Evolutionary conservation across 2,888 invertebrate genomes (phyloP), one percentile per base, ranked within the genome.

Genomic region (Melanchra persicariae): DNA sequence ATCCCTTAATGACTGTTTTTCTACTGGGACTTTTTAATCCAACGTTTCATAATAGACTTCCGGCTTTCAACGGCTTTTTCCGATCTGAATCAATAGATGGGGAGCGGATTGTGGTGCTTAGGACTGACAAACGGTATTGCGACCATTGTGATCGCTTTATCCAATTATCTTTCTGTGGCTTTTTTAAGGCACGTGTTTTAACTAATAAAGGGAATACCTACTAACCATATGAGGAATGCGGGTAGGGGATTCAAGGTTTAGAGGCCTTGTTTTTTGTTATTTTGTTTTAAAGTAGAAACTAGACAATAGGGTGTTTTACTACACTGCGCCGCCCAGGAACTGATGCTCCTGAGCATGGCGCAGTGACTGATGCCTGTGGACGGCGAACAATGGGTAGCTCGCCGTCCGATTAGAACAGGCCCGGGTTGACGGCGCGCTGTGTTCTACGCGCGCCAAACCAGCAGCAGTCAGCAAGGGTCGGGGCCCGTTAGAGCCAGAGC

Each of bases 131-230:
- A 72, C 40, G 60, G 22, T 58, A 66, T 65, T 34, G 30, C 55
- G 17, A 26, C 49, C 9, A 49, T 78, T 79, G 61, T 73, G 43
- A 62, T 54, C 24, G 30, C n/a, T 66, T 79, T 3, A 77, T 79
- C 74, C 66, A 59, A 79, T 66, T 51, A 66, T 45, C 58, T 66
- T 54, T 65, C 22, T 43, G 24, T 26, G n/a, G 15, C n/a, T 49
- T 52, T 60, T 54, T 55, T 12, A 10, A 17, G 12, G 37, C 37
- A 52, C 45, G 37, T 75, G 45, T 75, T 65, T 26, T 75, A 26
- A 5, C 26, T 45, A 26, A 47, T 43, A 19, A 6, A 8, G 17
- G 9, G 12, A 1, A 3, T 19, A 40, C 19, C 19, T 59, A 61
- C 6, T 1, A 1, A 37, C 12, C 6, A 8, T 19, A 47, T n/a